Base-by-base conservation (phyloP, 2,113 vertebrate species). In the Aramus guarauna region DNA sequence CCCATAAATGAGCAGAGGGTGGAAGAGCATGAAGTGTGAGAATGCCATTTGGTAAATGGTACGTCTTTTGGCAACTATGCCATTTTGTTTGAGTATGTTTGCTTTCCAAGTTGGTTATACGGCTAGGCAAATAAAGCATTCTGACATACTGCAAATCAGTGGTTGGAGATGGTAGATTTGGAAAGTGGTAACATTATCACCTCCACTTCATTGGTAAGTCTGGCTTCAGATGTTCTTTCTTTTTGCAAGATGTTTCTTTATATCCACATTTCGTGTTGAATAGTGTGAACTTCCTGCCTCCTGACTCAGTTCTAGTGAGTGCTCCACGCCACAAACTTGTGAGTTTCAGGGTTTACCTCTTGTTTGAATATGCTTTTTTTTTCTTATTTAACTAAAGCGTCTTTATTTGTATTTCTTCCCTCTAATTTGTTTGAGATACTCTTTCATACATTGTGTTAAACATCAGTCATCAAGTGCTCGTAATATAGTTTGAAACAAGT, bases 381-480 rank as follows among this genome's bases (percentile, higher is more conserved):
- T 72, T 11, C 43, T 72, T 60, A 29, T 12, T 71, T 73, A 69
- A 76, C 47, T 89, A 41, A 80, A 75, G 29, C 83, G 59, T 71
- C 62, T 92, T 90, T 95, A 45, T 89, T 96, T 97, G 74, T 94
- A 29, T 83, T 94, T 88, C 69, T 68, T 94, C 30, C 36, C 34
- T 94, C 56, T 94, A 95, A 96, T 96, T 97, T 95, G 92, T 91
- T 94, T 94, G 76, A 92, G 85, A 83, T 96, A 58, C 78, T 94
- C 76, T 95, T 86, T 90, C 58, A 17, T 94, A 84, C 76, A 37
- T 91, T 82, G 77, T 95, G 45, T 90, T 95, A 79, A 95, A 96
- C 81, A 95, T 90, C 92, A 95, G 5, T 94, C 77, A 85, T 95
- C 92, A 95, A 94, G 87, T 83, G 48, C 66, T 94, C 41, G 11